phyloP scores from a whole-genome alignment of 2,888 invertebrate species.

The Elysia crispata region DNA sequence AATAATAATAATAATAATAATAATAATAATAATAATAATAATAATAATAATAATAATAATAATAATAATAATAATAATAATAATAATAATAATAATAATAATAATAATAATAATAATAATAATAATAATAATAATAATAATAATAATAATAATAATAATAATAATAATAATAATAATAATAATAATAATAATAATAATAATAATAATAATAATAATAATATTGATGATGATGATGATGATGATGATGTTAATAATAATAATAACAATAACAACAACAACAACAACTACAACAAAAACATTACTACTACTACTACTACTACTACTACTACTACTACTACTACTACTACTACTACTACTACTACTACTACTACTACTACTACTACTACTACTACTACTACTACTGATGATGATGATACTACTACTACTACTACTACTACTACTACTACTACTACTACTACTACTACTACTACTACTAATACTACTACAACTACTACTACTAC shows the following conservation, averaged over 20 bases:
- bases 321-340: slow-evolving; percentile 14
- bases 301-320: neutral
- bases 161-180: slow-evolving; percentile 28
- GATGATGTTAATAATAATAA: slow-evolving; percentile 15
- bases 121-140: slow-evolving; percentile 20
- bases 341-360: slow-evolving; percentile 12
- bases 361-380: slow-evolving; percentile 12
- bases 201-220: slow-evolving; percentile 25
- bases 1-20: slow-evolving; percentile 24
- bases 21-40: slow-evolving; percentile 23
- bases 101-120: slow-evolving; percentile 24
- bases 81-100: slow-evolving; percentile 22
- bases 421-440: slow-evolving; percentile 12
- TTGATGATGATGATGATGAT: neutral
- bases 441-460: slow-evolving; percentile 14
- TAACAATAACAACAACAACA: slow-evolving; percentile 12
- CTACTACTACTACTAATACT: slow-evolving; percentile 11
- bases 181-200: slow-evolving; percentile 28
- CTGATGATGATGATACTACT: too few species aligned
- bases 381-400: too few species aligned
- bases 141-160: too few species aligned
- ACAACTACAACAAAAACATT: neutral
- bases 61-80: slow-evolving; percentile 28
- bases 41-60: slow-evolving; percentile 20
- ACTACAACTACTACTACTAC: slow-evolving; percentile 9